A percentile compares a stretch with the other conserved stretches of the same genome.
These are phyloP conservation scores for Scomber japonicus DNA, from an alignment of 2,113 vertebrate species.

Conservation along the genomic window DNA sequence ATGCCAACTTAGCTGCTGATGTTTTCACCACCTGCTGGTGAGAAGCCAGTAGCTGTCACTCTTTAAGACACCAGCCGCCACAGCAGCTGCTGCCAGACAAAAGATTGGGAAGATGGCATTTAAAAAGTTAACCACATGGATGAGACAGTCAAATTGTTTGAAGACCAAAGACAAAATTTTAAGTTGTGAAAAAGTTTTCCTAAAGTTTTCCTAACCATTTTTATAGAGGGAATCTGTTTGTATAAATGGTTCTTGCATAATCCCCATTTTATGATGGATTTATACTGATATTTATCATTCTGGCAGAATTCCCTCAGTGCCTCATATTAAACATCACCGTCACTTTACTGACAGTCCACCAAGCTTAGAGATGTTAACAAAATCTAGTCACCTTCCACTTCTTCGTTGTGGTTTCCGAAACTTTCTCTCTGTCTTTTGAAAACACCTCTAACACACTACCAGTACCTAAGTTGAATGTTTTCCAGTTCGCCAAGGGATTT, in stretches of 20 bases:
- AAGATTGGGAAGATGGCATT: too few species aligned
- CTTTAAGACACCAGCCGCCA: neutral
- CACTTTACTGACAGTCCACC: conserved; percentile 23
- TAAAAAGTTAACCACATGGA: too few species aligned
- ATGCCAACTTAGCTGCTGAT: neutral
- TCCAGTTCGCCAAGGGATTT: conserved; percentile 53
- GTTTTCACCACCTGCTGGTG: neutral
- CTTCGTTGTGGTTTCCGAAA: conserved; percentile 28
- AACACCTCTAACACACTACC: conserved; percentile 9
- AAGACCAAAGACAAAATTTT: too few species aligned
- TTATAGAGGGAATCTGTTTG: neutral
- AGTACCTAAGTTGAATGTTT: conserved; percentile 59
- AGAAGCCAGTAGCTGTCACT: neutral
- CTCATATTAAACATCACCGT: conserved; percentile 11
- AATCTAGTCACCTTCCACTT: conserved; percentile 1
- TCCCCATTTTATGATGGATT: neutral
- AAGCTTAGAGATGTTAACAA: neutral
- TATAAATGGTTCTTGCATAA: neutral
- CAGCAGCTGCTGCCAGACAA: too few species aligned
- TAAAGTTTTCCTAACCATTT: too few species aligned
- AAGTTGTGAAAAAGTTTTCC: too few species aligned
- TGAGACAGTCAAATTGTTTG: too few species aligned
- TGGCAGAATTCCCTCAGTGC: neutral
- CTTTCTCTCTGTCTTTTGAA: conserved; percentile 40
- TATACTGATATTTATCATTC: neutral